phyloP scores from a whole-genome alignment of 2,797 vertebrate genomes.

The Periophthalmus magnuspinnatus region DNA sequence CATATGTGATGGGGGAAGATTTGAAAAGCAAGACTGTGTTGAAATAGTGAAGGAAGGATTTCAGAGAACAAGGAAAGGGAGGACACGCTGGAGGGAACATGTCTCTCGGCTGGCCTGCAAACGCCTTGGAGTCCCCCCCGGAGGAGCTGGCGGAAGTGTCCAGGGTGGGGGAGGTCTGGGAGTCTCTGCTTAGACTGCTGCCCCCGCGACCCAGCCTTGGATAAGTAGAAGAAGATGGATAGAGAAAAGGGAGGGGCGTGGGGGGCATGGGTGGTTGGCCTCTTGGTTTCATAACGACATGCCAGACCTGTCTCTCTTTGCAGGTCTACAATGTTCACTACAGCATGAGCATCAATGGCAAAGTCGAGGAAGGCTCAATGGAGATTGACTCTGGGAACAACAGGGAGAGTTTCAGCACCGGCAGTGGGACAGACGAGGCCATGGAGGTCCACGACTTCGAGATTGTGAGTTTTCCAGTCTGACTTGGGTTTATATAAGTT shows the following conservation, averaged over 20 bases:
- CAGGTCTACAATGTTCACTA: slow-evolving; percentile 96
- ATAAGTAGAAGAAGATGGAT: too few relatives aligned
- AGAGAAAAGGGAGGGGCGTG: not conserved
- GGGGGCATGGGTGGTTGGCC: slow-evolving; percentile 22
- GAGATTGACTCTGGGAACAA: slow-evolving; percentile 91
- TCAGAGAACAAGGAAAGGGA: not conserved
- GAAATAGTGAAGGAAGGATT: slow-evolving; percentile 14
- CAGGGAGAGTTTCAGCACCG: slow-evolving; percentile 90
- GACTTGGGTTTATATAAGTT: not conserved
- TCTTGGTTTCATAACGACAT: slow-evolving; percentile 58
- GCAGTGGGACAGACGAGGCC: slow-evolving; percentile 85
- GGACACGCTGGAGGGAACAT: not conserved
- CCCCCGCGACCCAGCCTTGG: too few relatives aligned
- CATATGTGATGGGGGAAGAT: slow-evolving; percentile 23
- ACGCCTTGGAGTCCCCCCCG: too few relatives aligned
- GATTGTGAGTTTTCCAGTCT: slow-evolving; percentile 80
- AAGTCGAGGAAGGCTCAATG: slow-evolving; percentile 91
- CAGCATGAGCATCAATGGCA: slow-evolving; percentile 95
- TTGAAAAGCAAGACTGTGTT: slow-evolving; percentile 23
- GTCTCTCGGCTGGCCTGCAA: too few relatives aligned
- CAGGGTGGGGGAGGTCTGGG: too few relatives aligned
- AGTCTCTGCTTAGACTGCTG: too few relatives aligned
- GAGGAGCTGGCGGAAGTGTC: too few relatives aligned
- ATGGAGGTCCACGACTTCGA: slow-evolving; percentile 93
- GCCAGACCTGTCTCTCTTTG: slow-evolving; percentile 43